phyloP scores from a whole-genome alignment of 2,797 vertebrate species.

The Dendrocincla fuliginosa region DNA sequence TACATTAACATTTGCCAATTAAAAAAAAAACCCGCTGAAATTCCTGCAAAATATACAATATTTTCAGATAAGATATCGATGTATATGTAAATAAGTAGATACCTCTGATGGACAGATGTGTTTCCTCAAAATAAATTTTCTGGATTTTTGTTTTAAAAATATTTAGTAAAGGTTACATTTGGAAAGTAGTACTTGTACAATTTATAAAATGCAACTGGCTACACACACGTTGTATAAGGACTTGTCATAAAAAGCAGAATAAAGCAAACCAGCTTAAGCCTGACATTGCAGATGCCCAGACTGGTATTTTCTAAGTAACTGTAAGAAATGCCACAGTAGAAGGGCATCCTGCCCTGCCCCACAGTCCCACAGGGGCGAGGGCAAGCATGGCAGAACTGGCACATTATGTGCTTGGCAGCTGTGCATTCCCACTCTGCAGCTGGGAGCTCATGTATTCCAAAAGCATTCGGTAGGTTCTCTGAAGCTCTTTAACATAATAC shows the following conservation, averaged over 20 bases:
- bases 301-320: not conserved
- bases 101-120: not conserved
- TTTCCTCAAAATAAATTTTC: slow-evolving; percentile 22
- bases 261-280: not conserved
- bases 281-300: not conserved
- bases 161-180: not conserved
- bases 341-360: not conserved
- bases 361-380: not conserved
- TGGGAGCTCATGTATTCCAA: not conserved
- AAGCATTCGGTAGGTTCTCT: not conserved
- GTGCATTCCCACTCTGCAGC: not conserved
- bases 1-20: not conserved
- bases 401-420: not conserved
- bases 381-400: not conserved
- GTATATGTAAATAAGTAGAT: not conserved
- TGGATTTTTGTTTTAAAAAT: not conserved
- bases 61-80: not conserved
- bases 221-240: not conserved
- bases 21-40: not conserved
- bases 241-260: not conserved
- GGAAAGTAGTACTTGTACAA: not conserved
- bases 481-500: not conserved
- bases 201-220: not conserved
- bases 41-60: slow-evolving; percentile 34
- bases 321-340: not conserved